A percentile compares a stretch with the other conserved stretches of the same genome.
Conservation (phyloP, 2,888 invertebrate genomes). For the Gari tellinella region DNA sequence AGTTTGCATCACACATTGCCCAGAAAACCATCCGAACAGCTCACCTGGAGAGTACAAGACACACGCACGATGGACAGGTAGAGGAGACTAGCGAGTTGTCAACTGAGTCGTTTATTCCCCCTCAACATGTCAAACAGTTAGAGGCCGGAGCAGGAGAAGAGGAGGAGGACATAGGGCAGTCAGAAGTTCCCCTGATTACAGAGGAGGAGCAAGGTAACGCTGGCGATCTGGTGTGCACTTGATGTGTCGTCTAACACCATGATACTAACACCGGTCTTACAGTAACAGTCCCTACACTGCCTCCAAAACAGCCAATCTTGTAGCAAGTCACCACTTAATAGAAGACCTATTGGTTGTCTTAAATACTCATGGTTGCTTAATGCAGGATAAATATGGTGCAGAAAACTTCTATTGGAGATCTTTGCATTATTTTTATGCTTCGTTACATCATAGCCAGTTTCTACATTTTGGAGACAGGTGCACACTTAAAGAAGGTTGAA, state of each 20-base stretch:
- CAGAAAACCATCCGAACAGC: slow-evolving; percentile 55
- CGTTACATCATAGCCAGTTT: too few species aligned
- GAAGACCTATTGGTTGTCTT: too few species aligned
- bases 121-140: neutral
- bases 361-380: too few species aligned
- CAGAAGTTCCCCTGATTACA: neutral
- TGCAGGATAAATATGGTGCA: too few species aligned
- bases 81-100: slow-evolving; percentile 48
- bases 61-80: slow-evolving; percentile 48
- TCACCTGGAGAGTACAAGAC: slow-evolving; percentile 54
- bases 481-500: too few species aligned
- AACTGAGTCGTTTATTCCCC: slow-evolving; percentile 42
- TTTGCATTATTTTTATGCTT: too few species aligned
- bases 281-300: too few species aligned
- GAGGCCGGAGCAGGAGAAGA: neutral
- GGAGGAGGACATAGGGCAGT: too few species aligned
- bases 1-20: slow-evolving; percentile 52
- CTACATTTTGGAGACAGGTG: too few species aligned
- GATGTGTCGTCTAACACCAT: neutral
- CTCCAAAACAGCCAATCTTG: too few species aligned
- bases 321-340: too few species aligned
- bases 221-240: neutral
- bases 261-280: neutral
- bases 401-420: too few species aligned
- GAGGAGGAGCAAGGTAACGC: slow-evolving; percentile 22